Base-by-base conservation (phyloP, 1,140 invertebrate genomes). In the Aphelinus certus region DNA sequence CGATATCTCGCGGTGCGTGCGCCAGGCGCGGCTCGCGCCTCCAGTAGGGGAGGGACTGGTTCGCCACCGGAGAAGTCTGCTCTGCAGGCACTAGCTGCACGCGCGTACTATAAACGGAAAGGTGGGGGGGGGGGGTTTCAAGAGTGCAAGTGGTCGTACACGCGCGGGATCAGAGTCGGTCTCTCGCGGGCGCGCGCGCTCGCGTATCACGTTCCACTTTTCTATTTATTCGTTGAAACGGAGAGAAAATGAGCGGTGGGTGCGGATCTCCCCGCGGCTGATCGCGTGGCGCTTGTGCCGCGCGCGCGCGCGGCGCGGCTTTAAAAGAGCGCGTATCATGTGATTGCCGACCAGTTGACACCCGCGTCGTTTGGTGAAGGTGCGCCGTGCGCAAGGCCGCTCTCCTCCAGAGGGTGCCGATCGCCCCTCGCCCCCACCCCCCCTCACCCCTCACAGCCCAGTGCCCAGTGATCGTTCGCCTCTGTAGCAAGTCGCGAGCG, bases 161-260 rank as follows among this genome's bases (percentile, higher is more conserved):
- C 26, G 26, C 26, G 26, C 26, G 26, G 26, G 26, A 26, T 26
- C 26, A 53, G 4, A 6, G 9, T 9, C 9, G 51, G 9, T 9
- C 4, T 4, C 51, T 53, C 4, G 4, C 4, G 26, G 42, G n/a
- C n/a, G n/a, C 5, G 26, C 3, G 26, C 7, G 47, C 48, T 49
- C 63, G 48, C 43, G 61, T 63, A 63, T 63, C 61, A 47, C 48
- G 63, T 65, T 65, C 63, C 63, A 65, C n/a, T 53, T 65, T 65
- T 51, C 63, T 49, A 26, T 43, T 62, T 62, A 62, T 6, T 51
- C 48, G 48, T 63, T 47, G 61, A 63, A 63, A 47, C 61, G 45
- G 61, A 63, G 61, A 63, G 26, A 26, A 47, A 63, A 63, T 9
- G 7, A 47, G n/a, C 43, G 7, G 26, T 26, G 26, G 26, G 26